Conservation (phyloP, 2,888 invertebrate genomes). For the Nomada goodeniana region DNA sequence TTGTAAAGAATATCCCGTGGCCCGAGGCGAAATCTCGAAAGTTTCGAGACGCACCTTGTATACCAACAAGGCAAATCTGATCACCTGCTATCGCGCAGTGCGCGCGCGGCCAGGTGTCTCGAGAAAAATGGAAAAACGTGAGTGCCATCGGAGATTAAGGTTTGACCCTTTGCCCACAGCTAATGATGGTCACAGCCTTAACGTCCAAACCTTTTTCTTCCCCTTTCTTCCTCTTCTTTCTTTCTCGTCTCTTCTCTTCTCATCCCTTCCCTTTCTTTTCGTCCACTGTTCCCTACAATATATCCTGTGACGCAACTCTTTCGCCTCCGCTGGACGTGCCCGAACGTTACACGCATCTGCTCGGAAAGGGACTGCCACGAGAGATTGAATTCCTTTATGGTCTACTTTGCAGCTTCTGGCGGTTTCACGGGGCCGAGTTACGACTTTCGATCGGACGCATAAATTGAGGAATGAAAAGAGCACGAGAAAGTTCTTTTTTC, state of each 20-base stretch:
- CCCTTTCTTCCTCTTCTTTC: not conserved
- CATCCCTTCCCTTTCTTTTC: not conserved
- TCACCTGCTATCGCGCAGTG: conserved; percentile 69
- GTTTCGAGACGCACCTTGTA: conserved; percentile 28
- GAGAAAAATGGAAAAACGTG: conserved; percentile 67
- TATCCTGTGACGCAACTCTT: conserved; percentile 7
- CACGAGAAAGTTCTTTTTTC: conserved; percentile 27
- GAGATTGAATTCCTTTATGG: conserved; percentile 52
- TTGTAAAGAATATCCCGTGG: not conserved
- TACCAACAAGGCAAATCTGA: conserved; percentile 60
- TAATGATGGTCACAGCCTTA: conserved; percentile 64
- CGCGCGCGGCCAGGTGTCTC: conserved; percentile 71
- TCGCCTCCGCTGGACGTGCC: not conserved
- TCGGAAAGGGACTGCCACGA: conserved; percentile 25
- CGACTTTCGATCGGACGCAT: conserved; percentile 36
- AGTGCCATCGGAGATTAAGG: conserved; percentile 60
- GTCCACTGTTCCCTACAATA: not conserved
- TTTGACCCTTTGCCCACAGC: conserved; percentile 47
- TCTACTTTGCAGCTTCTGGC: conserved; percentile 45
- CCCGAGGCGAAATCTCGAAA: conserved; percentile 24
- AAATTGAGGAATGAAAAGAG: conserved; percentile 19
- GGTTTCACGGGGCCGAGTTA: conserved; percentile 35
- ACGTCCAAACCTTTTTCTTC: conserved; percentile 21
- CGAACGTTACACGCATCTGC: conserved; percentile 19
- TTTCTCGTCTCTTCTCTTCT: not conserved